phyloP scores from a whole-genome alignment of 2,888 invertebrate species.

The Ophonus ardosiacus region DNA sequence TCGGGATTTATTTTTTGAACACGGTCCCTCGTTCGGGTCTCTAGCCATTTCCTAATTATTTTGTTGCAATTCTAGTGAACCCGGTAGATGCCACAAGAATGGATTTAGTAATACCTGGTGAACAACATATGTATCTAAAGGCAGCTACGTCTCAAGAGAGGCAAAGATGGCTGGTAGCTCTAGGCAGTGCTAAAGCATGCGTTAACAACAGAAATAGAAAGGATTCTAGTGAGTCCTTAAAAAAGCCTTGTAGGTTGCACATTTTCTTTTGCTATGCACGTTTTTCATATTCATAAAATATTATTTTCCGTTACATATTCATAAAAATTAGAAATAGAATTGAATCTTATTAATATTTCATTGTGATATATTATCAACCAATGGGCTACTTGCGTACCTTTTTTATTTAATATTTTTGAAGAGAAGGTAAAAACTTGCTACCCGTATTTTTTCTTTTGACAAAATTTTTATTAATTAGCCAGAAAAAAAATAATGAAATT shows the following conservation, averaged over 20 bases:
- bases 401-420: no score
- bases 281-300: conserved; percentile 1
- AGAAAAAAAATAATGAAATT: no score
- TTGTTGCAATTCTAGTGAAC: conserved; percentile 78
- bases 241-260: conserved; percentile 58
- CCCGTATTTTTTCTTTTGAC: no score
- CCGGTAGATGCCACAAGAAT: conserved; percentile 84
- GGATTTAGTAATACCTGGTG: conserved; percentile 89
- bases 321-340: background rate
- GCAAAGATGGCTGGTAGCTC: conserved; percentile 89
- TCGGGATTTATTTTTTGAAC: no score
- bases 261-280: conserved; percentile 31
- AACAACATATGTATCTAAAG: conserved; percentile 88
- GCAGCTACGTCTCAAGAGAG: conserved; percentile 87
- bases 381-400: no score
- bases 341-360: background rate
- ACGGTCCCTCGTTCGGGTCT: no score
- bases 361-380: no score
- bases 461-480: no score
- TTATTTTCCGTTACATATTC: background rate
- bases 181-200: conserved; percentile 86
- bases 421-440: no score
- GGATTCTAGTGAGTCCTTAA: conserved; percentile 69
- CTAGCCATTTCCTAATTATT: no score
- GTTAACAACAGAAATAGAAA: conserved; percentile 71